Evolutionary conservation across 2,797 vertebrate genomes (phyloP).

Genomic region (Yasuhikotakia modesta): DNA sequence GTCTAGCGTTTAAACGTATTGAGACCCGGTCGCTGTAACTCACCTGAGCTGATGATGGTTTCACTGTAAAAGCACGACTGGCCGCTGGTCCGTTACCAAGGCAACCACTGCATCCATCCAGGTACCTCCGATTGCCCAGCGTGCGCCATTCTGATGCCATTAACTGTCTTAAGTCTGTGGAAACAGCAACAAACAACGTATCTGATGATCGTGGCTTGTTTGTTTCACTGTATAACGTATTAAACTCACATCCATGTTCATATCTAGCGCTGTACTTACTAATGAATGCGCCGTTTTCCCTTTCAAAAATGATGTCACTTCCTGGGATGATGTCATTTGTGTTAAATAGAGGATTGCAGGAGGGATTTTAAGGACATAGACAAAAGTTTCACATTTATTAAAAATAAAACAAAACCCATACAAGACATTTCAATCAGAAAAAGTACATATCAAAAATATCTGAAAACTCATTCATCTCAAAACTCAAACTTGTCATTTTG

Average conservation of each 20-base stretch:
- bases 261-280: conserved; percentile 63
- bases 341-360: too few relatives aligned
- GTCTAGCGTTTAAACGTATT: not conserved
- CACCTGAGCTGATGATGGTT: conserved; percentile 91
- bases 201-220: conserved; percentile 97
- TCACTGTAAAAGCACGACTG: conserved; percentile 94
- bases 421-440: too few relatives aligned
- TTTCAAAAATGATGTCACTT: too few relatives aligned
- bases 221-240: conserved; percentile 75
- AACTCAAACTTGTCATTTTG: too few relatives aligned
- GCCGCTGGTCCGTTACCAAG: conserved; percentile 93
- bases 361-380: too few relatives aligned
- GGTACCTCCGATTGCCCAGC: conserved; percentile 89
- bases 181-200: conserved; percentile 93
- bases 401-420: too few relatives aligned
- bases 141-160: conserved; percentile 88
- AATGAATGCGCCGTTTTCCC: conserved; percentile 69
- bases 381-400: too few relatives aligned
- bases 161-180: conserved; percentile 95
- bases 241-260: too few relatives aligned
- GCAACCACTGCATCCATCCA: conserved; percentile 94
- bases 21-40: conserved; percentile 57
- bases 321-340: too few relatives aligned
- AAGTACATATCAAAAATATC: too few relatives aligned
- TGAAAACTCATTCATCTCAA: too few relatives aligned